A percentile compares a stretch with the other conserved stretches of the same genome.
These are phyloP conservation scores for Alectura lathami DNA, from an alignment of 2,113 vertebrate species.

Conservation along the genomic window DNA sequence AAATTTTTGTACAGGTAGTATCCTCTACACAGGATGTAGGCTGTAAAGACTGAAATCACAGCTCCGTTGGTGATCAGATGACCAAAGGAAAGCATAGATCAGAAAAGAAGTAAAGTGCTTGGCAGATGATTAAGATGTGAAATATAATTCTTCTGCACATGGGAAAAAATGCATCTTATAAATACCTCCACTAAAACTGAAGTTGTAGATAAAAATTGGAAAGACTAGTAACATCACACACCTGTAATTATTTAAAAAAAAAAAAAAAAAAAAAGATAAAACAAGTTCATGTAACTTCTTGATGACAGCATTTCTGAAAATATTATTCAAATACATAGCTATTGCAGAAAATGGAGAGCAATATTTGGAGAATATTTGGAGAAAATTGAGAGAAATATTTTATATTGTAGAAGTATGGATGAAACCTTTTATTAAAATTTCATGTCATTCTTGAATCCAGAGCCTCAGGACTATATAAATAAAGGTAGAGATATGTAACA, in stretches of 20 bases:
- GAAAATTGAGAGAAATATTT: neutral
- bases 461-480: neutral
- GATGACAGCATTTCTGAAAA: neutral
- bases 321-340: neutral
- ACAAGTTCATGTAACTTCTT: neutral
- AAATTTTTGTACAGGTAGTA: neutral
- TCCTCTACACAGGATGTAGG: neutral
- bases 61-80: neutral
- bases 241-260: neutral
- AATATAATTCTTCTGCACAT: neutral
- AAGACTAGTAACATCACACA: neutral
- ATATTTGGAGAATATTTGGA: too few species aligned
- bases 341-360: neutral
- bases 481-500: neutral
- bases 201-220: neutral
- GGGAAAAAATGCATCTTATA: neutral
- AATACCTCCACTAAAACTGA: neutral
- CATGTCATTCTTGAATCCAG: neutral
- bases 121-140: neutral
- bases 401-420: neutral
- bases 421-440: neutral
- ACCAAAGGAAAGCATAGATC: neutral
- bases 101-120: neutral
- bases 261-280: neutral
- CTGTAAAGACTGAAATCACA: neutral